Evolutionary conservation across 2,797 vertebrate species (phyloP).

Genomic region (Sciurus vulgaris): DNA sequence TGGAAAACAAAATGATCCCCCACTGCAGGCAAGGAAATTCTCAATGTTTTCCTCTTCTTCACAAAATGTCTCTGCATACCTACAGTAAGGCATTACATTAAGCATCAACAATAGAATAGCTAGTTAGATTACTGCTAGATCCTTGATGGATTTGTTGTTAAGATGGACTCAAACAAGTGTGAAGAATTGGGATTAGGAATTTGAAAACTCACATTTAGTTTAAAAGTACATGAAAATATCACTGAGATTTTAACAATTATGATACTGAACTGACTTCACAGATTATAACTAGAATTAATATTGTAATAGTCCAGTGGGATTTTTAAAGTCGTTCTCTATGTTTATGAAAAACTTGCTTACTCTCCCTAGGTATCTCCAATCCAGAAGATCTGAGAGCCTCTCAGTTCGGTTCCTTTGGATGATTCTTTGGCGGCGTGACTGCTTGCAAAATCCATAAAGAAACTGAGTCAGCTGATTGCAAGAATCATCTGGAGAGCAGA

Average conservation of each 20-base stretch:
- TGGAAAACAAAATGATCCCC: background rate
- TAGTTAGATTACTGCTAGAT: background rate
- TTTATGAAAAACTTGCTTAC: constrained; percentile 85
- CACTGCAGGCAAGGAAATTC: background rate
- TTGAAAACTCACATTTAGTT: background rate
- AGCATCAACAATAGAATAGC: background rate
- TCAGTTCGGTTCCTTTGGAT: constrained; percentile 97
- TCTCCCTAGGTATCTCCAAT: constrained; percentile 97
- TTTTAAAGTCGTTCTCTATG: background rate
- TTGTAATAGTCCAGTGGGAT: background rate
- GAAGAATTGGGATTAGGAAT: background rate
- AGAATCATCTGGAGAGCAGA: constrained; percentile 95
- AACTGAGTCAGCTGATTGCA: constrained; percentile 98
- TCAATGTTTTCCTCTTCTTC: background rate
- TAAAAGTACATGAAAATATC: background rate
- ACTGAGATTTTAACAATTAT: background rate
- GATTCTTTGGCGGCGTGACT: constrained; percentile 96
- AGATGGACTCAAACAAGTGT: background rate
- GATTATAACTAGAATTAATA: background rate
- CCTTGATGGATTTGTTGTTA: background rate
- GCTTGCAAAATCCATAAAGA: constrained; percentile 96
- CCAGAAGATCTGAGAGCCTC: constrained; percentile 95
- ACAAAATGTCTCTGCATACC: background rate
- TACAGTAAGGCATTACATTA: background rate
- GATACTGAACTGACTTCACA: background rate